Conservation (phyloP, 2,113 vertebrate genomes). For the Smithornis capensis region DNA sequence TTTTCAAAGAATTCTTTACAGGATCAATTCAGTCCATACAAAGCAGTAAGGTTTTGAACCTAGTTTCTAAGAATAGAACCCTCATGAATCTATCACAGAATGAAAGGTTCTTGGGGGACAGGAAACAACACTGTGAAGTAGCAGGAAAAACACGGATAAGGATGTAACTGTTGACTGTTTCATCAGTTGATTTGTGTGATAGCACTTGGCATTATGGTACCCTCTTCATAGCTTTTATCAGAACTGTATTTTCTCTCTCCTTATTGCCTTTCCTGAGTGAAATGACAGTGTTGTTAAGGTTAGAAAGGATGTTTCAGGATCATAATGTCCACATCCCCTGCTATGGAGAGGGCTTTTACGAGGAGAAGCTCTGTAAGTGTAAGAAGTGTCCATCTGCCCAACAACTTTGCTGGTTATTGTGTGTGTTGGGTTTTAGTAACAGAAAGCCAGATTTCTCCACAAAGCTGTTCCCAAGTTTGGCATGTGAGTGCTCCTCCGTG, state of each 20-base stretch:
- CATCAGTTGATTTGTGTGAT: not conserved
- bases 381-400: not conserved
- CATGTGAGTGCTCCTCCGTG: not conserved
- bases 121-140: accelerated
- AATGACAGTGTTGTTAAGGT: not conserved
- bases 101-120: not conserved
- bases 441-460: not conserved
- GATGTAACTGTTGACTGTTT: not conserved
- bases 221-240: not conserved
- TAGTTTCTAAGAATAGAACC: not conserved
- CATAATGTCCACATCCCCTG: accelerated
- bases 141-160: not conserved
- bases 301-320: not conserved
- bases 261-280: not conserved
- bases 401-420: not conserved
- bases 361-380: not conserved
- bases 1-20: constrained; percentile 76
- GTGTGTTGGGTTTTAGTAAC: not conserved
- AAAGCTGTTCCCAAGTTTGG: not conserved
- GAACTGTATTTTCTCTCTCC: not conserved
- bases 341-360: not conserved
- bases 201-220: not conserved
- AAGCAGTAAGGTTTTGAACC: constrained; percentile 31
- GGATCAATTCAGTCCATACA: constrained; percentile 75
- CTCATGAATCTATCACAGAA: not conserved